Evolutionary conservation across 2,113 vertebrate genomes (phyloP), one percentile per base, ranked within the genome.

Genomic region (human): DNA sequence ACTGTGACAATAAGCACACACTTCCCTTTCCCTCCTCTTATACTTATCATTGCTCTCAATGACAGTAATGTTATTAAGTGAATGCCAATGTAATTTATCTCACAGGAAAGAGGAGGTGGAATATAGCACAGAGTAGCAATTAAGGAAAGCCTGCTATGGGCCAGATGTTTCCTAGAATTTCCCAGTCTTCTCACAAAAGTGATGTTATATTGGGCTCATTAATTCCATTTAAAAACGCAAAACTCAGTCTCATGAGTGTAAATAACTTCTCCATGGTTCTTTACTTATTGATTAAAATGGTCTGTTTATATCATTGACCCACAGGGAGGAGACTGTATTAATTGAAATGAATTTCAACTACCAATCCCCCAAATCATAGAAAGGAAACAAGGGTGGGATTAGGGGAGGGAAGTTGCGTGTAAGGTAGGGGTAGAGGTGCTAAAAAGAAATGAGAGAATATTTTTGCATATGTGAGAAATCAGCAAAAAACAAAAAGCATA

Each of bases 391-490:
- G 59, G 59, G 59, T 22, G 25, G 13, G 25, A 18, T 17, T 76
- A 0, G 2, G 11, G 25, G 32, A 4, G 16, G 55, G 35, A 40
- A 89, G 45, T 38, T 78, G 81, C 12, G 38, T 75, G 32, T 93
- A 66, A 80, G 8, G 38, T 75, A 48, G 38, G 90, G 27, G 38
- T 73, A 95, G 9, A 92, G 30, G 16, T 55, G 30, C 40, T 75
- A 80, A 84, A 88, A 89, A 79, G 14, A 70, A 61, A 61, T 61
- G 27, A 27, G 10, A 61, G 59, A 61, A 30, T 73, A 79, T 79
- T 76, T 96, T 90, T 96, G 70, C 55, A 80, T 90, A 90, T 50
- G 10, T 89, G 64, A 89, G 80, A 95, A 79, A 72, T 79, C n/a
- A 93, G 14, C 20, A 84, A 92, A 87, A 75, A 76, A 16, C 5